These are phyloP conservation scores for Tethea ocularis DNA, from an alignment of 2,888 invertebrate species.

Conservation along the genomic window DNA sequence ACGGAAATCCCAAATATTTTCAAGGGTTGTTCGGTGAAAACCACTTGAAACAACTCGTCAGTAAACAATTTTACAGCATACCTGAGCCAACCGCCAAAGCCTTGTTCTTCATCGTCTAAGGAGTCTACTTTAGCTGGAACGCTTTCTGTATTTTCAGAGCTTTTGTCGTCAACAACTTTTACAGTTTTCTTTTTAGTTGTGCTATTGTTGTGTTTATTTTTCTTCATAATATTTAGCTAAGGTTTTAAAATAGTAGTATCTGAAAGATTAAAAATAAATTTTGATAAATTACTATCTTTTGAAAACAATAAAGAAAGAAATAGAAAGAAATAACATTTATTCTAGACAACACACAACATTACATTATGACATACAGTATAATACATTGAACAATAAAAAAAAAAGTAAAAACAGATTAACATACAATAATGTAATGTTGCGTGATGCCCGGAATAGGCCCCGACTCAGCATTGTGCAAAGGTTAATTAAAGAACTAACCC, in stretches of 20 bases:
- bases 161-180: constrained; percentile 39
- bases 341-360: too few relatives aligned
- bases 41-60: constrained; percentile 6
- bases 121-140: constrained; percentile 38
- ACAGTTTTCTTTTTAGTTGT: constrained; percentile 44
- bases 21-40: not conserved
- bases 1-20: constrained; percentile 7
- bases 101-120: constrained; percentile 72
- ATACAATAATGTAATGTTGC: too few relatives aligned
- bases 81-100: constrained; percentile 77
- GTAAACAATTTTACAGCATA: constrained; percentile 28
- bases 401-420: too few relatives aligned
- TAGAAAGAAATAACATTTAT: too few relatives aligned
- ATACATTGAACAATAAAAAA: too few relatives aligned
- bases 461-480: too few relatives aligned
- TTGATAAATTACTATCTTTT: too few relatives aligned
- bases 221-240: constrained; percentile 62
- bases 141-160: constrained; percentile 34
- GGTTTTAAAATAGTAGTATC: not conserved
- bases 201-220: constrained; percentile 51
- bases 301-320: too few relatives aligned
- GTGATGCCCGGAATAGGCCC: too few relatives aligned
- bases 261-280: not conserved
- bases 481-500: too few relatives aligned
- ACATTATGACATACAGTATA: too few relatives aligned